These are phyloP conservation scores for Enteromius fasciolatus DNA, from an alignment of 2,797 vertebrate genomes.

Conservation along the genomic window DNA sequence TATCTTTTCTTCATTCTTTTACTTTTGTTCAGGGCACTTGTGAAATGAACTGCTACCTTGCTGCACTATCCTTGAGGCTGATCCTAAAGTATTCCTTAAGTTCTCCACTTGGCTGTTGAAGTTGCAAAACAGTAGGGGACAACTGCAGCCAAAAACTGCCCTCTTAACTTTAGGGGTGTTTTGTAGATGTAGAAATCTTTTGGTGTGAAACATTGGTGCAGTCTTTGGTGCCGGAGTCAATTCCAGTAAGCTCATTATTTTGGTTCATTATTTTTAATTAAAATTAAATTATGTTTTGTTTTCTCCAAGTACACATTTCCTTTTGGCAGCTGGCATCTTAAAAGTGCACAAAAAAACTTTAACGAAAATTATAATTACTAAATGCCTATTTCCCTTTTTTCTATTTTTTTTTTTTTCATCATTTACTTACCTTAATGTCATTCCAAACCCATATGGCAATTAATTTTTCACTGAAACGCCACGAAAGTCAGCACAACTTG, in stretches of 20 bases:
- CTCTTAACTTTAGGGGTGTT: background rate
- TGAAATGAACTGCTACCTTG: slow-evolving; percentile 33
- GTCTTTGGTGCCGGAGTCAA: background rate
- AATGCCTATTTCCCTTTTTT: background rate
- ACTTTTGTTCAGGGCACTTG: slow-evolving; percentile 37
- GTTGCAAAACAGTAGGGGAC: background rate
- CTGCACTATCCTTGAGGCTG: slow-evolving; percentile 26
- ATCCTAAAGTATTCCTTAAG: slow-evolving; percentile 27
- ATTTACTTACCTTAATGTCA: background rate
- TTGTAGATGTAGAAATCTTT: background rate
- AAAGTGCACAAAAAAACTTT: background rate
- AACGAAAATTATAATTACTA: background rate
- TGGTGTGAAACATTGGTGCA: background rate
- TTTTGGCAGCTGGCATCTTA: background rate
- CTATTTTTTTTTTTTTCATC: background rate
- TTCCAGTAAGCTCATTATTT: slow-evolving; percentile 22
- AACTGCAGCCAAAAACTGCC: background rate
- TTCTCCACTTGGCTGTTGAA: slow-evolving; percentile 17
- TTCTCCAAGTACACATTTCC: background rate
- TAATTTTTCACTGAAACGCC: background rate
- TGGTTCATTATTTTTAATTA: slow-evolving; percentile 16
- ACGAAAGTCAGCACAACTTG: background rate
- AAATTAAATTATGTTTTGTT: slow-evolving; percentile 21
- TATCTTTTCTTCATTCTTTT: slow-evolving; percentile 48
- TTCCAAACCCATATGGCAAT: background rate